Percentiles rank a stretch among this genome's conserved stretches.
These are phyloP conservation scores for Chitala chitala DNA, from an alignment of 2,113 vertebrate species.

Conservation along the genomic window DNA sequence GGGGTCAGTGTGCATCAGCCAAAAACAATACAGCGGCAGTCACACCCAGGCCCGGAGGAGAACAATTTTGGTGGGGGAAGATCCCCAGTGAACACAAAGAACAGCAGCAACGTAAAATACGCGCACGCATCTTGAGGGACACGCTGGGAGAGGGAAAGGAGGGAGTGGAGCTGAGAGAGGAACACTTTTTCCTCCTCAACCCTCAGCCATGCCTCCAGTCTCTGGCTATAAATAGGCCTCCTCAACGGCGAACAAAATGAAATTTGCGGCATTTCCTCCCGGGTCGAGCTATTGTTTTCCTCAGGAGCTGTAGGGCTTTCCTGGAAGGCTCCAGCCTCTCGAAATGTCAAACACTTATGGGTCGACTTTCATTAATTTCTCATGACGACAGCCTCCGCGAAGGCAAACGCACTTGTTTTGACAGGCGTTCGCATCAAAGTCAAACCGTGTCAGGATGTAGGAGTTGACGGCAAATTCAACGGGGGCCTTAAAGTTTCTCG, in stretches of 20 bases:
- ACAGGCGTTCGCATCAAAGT: conserved; percentile 13
- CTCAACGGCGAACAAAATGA: conserved; percentile 62
- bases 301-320: not conserved
- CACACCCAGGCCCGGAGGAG: not conserved
- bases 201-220: conserved; percentile 48
- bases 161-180: not conserved
- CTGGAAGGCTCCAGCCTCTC: conserved; percentile 48
- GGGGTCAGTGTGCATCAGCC: not conserved
- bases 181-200: not conserved
- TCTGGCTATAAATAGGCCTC: conserved; percentile 51
- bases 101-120: conserved; percentile 30
- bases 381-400: conserved; percentile 17
- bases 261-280: conserved; percentile 69
- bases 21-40: not conserved
- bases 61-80: not conserved
- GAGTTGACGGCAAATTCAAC: not conserved
- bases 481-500: not conserved
- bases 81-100: conserved; percentile 32
- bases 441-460: not conserved
- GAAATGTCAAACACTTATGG: conserved; percentile 48
- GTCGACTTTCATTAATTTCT: conserved; percentile 37
- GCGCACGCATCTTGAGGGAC: conserved; percentile 21
- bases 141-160: not conserved
- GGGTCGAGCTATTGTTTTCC: conserved; percentile 57
- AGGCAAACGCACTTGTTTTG: conserved; percentile 4